phyloP scores from a whole-genome alignment of 2,797 vertebrate species.

The Enteromius unitaeniatus region DNA sequence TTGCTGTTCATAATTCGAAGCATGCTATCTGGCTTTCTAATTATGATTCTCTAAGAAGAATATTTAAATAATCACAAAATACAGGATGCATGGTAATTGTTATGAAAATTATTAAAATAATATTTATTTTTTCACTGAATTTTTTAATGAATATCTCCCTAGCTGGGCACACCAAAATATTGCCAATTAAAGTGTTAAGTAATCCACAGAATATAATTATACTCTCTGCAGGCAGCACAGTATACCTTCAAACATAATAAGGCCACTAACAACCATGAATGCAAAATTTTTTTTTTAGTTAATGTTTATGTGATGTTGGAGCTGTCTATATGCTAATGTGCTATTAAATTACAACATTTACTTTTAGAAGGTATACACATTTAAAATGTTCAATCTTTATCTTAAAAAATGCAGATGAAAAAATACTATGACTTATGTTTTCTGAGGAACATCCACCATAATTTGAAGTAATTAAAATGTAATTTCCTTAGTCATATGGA shows the following conservation, averaged over 20 bases:
- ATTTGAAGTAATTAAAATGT: not conserved
- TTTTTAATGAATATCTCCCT: constrained; percentile 9
- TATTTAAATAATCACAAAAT: constrained; percentile 13
- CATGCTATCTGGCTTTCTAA: constrained; percentile 29
- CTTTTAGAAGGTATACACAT: not conserved
- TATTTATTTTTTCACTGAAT: not conserved
- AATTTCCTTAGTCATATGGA: not conserved
- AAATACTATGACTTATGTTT: not conserved
- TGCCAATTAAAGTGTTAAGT: constrained; percentile 23
- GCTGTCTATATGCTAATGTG: not conserved
- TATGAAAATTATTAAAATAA: constrained; percentile 20
- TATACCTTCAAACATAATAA: constrained; percentile 1
- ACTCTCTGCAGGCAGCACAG: constrained; percentile 10
- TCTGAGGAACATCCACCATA: not conserved
- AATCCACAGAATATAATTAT: constrained; percentile 24
- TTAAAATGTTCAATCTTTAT: not conserved
- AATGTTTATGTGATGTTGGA: not conserved
- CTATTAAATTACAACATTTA: not conserved
- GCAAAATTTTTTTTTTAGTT: not conserved
- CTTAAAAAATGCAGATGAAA: not conserved
- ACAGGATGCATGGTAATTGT: constrained; percentile 23
- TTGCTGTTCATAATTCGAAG: constrained; percentile 31
- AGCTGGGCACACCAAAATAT: constrained; percentile 18
- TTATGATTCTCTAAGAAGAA: constrained; percentile 22
- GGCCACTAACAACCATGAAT: not conserved